phyloP scores from a whole-genome alignment of 2,113 vertebrate genomes.

The Mionectes macconnelli region DNA sequence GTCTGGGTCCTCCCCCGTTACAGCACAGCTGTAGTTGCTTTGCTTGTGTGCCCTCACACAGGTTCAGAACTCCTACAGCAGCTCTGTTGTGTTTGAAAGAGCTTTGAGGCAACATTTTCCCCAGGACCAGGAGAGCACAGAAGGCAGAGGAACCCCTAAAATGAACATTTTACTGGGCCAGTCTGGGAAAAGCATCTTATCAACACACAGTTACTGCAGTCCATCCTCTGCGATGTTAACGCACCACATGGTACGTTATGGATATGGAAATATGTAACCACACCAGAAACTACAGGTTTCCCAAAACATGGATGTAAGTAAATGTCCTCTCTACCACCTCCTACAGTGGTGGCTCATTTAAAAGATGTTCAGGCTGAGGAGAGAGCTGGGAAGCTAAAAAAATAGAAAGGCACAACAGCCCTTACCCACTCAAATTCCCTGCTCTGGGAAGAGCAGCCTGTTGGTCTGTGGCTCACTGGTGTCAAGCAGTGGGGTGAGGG shows the following conservation, averaged over 20 bases:
- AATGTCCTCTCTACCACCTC: neutral
- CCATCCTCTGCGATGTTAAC: no score
- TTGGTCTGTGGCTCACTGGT: neutral
- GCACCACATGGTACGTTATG: no score
- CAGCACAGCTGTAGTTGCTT: neutral
- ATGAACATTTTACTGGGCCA: no score
- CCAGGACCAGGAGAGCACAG: no score
- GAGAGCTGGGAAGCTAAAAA: neutral
- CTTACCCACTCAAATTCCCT: neutral
- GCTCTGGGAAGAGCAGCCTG: neutral
- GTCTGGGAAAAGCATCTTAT: no score
- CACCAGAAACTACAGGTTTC: neutral
- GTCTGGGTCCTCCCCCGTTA: neutral
- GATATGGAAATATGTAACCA: no score
- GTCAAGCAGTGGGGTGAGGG: neutral
- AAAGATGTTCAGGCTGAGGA: neutral
- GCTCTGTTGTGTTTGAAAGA: neutral
- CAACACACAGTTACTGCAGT: no score
- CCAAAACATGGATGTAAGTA: no score
- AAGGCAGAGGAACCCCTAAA: no score
- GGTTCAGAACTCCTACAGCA: neutral
- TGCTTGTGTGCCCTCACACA: neutral
- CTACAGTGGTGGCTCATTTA: neutral
- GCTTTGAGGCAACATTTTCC: neutral
- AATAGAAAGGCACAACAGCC: neutral